phyloP scores from a whole-genome alignment of 2,113 vertebrate genomes.

The Polypterus senegalus region DNA sequence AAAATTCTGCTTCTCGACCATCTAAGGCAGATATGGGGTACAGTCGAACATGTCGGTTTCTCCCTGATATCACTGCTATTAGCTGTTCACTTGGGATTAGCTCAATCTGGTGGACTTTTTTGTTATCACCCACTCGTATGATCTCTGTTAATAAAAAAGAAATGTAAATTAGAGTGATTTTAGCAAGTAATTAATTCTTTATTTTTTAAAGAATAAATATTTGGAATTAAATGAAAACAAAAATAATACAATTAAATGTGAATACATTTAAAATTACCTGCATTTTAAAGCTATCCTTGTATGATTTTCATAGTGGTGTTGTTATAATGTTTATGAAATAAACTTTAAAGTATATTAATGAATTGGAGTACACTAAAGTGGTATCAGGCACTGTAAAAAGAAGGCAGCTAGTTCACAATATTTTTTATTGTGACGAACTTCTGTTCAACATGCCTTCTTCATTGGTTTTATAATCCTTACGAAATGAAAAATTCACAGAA shows the following conservation, averaged over 20 bases:
- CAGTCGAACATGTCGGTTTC: slow-evolving; percentile 93
- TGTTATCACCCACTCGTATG: slow-evolving; percentile 88
- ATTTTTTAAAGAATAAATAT: slow-evolving; percentile 6
- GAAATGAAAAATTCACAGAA: too few relatives aligned
- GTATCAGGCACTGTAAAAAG: too few relatives aligned
- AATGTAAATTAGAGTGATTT: background rate
- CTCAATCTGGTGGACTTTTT: slow-evolving; percentile 93
- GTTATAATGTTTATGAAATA: too few relatives aligned
- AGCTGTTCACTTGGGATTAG: slow-evolving; percentile 81
- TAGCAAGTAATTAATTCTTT: too few relatives aligned
- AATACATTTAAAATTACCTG: slow-evolving; percentile 11
- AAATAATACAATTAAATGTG: too few relatives aligned
- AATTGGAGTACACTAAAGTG: too few relatives aligned
- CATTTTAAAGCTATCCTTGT: slow-evolving; percentile 10
- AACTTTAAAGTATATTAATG: too few relatives aligned
- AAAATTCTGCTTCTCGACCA: slow-evolving; percentile 80
- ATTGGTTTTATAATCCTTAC: too few relatives aligned
- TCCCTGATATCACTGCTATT: slow-evolving; percentile 86
- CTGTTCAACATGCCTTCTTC: too few relatives aligned
- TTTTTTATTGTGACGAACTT: too few relatives aligned
- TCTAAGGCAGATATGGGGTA: slow-evolving; percentile 77
- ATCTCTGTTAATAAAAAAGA: slow-evolving; percentile 58
- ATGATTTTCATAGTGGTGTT: slow-evolving; percentile 7
- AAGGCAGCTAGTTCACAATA: too few relatives aligned
- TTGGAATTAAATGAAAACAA: slow-evolving; percentile 7